A percentile compares a stretch with the other conserved stretches of the same genome.
Evolutionary conservation across 2,797 vertebrate genomes (phyloP).

Genomic region (Atherinosoma microstoma): DNA sequence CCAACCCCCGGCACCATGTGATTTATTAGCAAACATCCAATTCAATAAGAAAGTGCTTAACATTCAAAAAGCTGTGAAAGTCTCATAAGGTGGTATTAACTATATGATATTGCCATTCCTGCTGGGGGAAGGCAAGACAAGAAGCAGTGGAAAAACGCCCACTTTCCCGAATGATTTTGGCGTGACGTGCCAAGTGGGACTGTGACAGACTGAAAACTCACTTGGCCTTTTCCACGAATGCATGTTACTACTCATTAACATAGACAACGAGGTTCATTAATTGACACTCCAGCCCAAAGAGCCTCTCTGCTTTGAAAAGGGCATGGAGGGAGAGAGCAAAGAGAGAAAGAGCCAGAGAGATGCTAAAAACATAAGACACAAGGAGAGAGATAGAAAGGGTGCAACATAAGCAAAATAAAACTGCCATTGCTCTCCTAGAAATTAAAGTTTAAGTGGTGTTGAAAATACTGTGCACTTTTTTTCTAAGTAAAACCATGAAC

Average conservation of each 20-base stretch:
- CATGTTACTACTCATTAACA: slow-evolving; percentile 81
- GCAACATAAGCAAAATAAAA: slow-evolving; percentile 58
- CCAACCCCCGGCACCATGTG: slow-evolving; percentile 65
- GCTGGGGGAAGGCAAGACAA: slow-evolving; percentile 46
- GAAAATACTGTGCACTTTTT: slow-evolving; percentile 10
- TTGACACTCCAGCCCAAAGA: slow-evolving; percentile 75
- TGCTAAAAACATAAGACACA: slow-evolving; percentile 31
- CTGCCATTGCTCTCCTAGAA: slow-evolving; percentile 45
- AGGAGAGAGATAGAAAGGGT: slow-evolving; percentile 24
- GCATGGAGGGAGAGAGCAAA: slow-evolving; percentile 34
- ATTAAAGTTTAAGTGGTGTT: slow-evolving; percentile 63
- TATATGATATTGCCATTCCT: slow-evolving; percentile 63
- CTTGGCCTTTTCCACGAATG: slow-evolving; percentile 75
- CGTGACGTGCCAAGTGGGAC: slow-evolving; percentile 56
- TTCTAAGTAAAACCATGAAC: slow-evolving; percentile 22
- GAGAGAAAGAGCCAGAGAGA: neutral
- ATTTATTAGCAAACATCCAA: slow-evolving; percentile 85
- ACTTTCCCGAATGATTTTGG: slow-evolving; percentile 55
- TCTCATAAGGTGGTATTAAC: slow-evolving; percentile 74
- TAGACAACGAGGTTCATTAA: slow-evolving; percentile 82
- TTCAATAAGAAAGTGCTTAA: slow-evolving; percentile 83
- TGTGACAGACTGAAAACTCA: slow-evolving; percentile 68
- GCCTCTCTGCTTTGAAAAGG: slow-evolving; percentile 78
- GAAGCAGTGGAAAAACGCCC: slow-evolving; percentile 55
- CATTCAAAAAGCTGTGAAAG: slow-evolving; percentile 75